Conservation (phyloP, 2,113 vertebrate genomes). For the Alligator sinensis region DNA sequence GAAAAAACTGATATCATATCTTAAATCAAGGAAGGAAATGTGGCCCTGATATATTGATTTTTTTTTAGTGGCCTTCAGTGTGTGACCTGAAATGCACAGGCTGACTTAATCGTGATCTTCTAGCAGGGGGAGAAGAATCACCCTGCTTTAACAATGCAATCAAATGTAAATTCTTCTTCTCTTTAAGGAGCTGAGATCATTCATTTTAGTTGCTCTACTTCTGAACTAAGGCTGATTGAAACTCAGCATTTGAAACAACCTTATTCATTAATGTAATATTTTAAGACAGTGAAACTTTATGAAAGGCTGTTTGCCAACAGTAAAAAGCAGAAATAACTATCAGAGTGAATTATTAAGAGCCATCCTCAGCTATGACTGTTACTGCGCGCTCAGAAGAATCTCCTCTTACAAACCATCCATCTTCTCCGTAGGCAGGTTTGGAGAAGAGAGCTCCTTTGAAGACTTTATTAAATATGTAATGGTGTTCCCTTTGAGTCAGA, state of each 20-base stretch:
- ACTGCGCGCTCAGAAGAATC: neutral
- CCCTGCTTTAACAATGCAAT: neutral
- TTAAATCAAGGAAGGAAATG: neutral
- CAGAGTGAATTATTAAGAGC: neutral
- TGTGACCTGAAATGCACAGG: neutral
- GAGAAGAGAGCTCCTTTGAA: neutral
- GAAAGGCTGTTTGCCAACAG: neutral
- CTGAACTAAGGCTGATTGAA: neutral
- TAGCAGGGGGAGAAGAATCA: neutral
- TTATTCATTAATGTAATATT: neutral
- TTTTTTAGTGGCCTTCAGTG: neutral
- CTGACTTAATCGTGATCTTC: neutral
- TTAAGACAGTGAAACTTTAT: neutral
- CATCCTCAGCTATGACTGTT: neutral
- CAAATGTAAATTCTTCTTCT: neutral
- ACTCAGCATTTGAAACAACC: neutral
- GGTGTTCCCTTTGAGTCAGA: neutral
- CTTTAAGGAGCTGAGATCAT: slow-evolving; percentile 6
- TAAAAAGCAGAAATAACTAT: slow-evolving; percentile 10
- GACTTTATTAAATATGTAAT: neutral
- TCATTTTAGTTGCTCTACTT: neutral
- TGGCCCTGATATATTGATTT: neutral
- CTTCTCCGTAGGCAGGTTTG: neutral
- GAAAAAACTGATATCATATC: neutral
- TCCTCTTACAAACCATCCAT: neutral